phyloP scores from a whole-genome alignment of 2,113 vertebrate species.

The Arothron firmamentum region DNA sequence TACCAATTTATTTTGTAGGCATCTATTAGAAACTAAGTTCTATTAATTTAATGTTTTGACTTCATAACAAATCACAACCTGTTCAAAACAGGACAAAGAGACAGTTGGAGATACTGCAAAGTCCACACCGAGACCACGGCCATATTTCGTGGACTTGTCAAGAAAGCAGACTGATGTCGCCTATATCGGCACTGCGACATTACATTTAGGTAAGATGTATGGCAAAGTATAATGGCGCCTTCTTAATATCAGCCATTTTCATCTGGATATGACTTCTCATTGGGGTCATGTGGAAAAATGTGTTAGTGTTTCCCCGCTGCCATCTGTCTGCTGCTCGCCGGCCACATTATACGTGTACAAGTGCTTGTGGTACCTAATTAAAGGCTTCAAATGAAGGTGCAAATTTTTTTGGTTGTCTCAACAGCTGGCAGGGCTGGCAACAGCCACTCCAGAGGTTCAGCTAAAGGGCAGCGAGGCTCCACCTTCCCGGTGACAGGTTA shows the following conservation, averaged over 20 bases:
- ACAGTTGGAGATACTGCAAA: no score
- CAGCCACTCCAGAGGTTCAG: slow-evolving; percentile 58
- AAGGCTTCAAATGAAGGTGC: slow-evolving; percentile 87
- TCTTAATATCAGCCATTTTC: not conserved
- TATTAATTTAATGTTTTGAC: no score
- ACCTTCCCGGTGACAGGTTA: slow-evolving; percentile 19
- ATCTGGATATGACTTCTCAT: slow-evolving; percentile 14
- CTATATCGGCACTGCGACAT: no score
- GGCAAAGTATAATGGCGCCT: no score
- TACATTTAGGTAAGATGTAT: no score
- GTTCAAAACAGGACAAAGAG: no score
- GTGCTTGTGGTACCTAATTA: slow-evolving; percentile 93
- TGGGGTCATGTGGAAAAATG: slow-evolving; percentile 32
- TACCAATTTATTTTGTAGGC: no score
- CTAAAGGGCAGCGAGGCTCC: slow-evolving; percentile 49
- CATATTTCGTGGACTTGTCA: no score
- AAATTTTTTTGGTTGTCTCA: slow-evolving; percentile 86
- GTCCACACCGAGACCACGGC: no score
- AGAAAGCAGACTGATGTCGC: no score
- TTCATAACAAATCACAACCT: no score
- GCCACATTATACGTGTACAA: slow-evolving; percentile 79
- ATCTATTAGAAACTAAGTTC: no score
- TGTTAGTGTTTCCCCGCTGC: slow-evolving; percentile 34
- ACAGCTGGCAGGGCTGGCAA: slow-evolving; percentile 85
- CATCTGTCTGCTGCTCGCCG: slow-evolving; percentile 76